Conservation (phyloP, 2,797 vertebrate species). For the Coracias cyanogaster region DNA sequence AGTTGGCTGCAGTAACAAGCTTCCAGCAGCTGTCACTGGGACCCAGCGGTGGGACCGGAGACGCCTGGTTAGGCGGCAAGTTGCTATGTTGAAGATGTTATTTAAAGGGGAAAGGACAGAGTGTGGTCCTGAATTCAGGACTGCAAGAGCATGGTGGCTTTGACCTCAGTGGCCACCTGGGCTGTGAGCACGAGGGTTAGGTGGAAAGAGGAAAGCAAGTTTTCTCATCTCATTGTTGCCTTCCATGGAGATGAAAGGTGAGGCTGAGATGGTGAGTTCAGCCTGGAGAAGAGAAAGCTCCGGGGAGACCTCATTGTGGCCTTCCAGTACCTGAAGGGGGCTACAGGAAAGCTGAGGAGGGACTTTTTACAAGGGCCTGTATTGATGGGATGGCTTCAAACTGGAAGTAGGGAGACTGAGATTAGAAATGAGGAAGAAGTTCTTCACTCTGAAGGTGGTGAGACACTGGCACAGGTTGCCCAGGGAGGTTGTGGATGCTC, state of each 20-base stretch:
- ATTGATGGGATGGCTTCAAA: too few relatives aligned
- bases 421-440: too few relatives aligned
- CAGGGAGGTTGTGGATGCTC: too few relatives aligned
- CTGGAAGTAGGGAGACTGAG: too few relatives aligned
- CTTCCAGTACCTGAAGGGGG: too few relatives aligned
- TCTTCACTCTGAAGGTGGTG: too few relatives aligned
- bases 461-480: too few relatives aligned
- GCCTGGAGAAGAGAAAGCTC: too few relatives aligned
- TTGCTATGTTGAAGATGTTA: not conserved
- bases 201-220: not conserved
- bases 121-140: not conserved
- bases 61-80: slow-evolving; percentile 9
- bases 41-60: slow-evolving; percentile 21
- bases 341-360: too few relatives aligned
- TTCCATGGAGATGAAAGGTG: not conserved
- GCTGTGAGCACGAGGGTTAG: fast-evolving
- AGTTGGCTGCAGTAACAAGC: slow-evolving; percentile 46
- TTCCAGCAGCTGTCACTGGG: slow-evolving; percentile 77
- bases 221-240: not conserved
- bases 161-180: not conserved
- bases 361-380: too few relatives aligned
- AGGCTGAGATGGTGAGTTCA: too few relatives aligned
- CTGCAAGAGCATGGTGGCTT: not conserved
- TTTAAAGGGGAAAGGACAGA: not conserved
- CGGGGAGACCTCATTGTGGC: too few relatives aligned